Conservation (phyloP, 2,888 invertebrate genomes). For the Lumbricus terrestris region DNA sequence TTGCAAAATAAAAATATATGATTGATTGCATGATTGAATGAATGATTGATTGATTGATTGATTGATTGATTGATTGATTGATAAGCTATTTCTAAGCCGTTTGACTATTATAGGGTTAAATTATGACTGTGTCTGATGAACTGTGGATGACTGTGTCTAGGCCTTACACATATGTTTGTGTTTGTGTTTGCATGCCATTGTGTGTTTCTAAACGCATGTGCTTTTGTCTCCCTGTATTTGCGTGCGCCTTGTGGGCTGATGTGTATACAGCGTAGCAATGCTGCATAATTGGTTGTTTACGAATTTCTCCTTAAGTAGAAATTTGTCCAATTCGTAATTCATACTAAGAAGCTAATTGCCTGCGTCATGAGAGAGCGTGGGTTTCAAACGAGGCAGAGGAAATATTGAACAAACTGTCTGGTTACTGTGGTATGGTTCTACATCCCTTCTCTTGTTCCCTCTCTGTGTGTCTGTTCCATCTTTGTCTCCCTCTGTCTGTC, state of each 20-base stretch:
- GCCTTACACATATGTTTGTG: no score
- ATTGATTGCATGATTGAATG: no score
- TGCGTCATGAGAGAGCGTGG: neutral
- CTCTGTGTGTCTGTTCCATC: no score
- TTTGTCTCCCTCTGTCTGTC: no score
- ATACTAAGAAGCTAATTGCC: slow-evolving; percentile 3
- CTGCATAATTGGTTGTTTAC: neutral
- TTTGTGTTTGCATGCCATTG: neutral
- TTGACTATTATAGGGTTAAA: no score
- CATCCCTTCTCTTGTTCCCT: neutral
- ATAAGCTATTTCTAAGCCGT: no score
- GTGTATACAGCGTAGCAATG: neutral
- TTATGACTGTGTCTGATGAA: no score
- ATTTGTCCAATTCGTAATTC: neutral
- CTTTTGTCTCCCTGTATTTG: no score
- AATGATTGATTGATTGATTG: no score
- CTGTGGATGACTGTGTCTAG: no score
- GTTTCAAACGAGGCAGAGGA: neutral
- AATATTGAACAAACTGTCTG: neutral
- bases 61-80: no score
- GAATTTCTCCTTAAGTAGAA: neutral
- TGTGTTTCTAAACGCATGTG: neutral
- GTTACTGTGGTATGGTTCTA: neutral
- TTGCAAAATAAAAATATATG: no score
- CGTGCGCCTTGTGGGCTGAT: neutral